phyloP scores from a whole-genome alignment of 2,113 vertebrate genomes.

The Triplophysa dalaica region DNA sequence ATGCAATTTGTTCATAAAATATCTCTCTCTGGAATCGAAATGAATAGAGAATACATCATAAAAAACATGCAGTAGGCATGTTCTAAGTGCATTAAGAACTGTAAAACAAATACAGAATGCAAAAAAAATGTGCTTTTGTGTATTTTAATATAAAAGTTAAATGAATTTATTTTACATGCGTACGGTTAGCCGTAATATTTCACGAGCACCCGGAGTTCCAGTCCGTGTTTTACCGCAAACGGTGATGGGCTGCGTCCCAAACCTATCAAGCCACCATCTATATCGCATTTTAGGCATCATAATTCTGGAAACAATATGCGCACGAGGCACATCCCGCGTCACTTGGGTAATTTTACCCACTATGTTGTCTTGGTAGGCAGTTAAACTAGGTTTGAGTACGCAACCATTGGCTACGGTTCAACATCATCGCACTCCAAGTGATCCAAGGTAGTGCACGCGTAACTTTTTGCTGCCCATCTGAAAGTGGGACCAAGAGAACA shows the following conservation, averaged over 20 bases:
- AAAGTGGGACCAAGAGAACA: conserved; percentile 47
- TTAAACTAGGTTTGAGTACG: neutral
- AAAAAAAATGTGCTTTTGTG: neutral
- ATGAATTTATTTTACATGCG: neutral
- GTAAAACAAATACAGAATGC: neutral
- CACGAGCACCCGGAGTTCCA: conserved; percentile 64
- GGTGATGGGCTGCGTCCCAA: conserved; percentile 32
- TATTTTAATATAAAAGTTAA: neutral
- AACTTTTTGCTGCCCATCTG: conserved; percentile 55
- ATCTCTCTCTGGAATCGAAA: too few species aligned
- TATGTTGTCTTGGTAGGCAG: neutral
- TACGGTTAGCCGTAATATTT: too few species aligned
- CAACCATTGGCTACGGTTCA: neutral
- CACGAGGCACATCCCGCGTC: too few species aligned
- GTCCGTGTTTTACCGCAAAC: conserved; percentile 70
- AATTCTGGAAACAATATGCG: neutral
- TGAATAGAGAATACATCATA: too few species aligned
- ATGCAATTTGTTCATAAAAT: too few species aligned
- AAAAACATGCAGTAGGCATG: too few species aligned
- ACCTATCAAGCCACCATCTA: neutral
- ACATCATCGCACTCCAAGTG: conserved; percentile 7
- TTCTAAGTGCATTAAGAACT: too few species aligned
- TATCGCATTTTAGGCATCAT: neutral
- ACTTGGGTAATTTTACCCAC: neutral
- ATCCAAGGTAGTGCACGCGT: conserved; percentile 38